Conservation (phyloP, 2,113 vertebrate genomes). For the Tichodroma muraria region DNA sequence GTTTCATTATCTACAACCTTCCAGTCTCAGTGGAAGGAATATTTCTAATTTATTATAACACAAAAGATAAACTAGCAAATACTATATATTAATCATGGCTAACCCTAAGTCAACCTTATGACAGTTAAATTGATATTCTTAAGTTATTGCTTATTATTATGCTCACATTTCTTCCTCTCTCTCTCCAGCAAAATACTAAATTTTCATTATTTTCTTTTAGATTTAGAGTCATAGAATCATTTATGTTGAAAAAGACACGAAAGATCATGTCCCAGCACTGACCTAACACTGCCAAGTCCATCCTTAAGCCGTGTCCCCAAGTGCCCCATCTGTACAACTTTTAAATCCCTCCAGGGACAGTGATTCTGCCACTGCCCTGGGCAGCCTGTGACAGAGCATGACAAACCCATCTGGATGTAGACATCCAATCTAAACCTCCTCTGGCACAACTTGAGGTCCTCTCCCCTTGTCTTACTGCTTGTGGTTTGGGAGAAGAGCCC, state of each 20-base stretch:
- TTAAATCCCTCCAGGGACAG: background rate
- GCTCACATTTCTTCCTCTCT: background rate
- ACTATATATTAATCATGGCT: background rate
- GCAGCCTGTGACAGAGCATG: background rate
- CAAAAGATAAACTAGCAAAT: slow-evolving; percentile 16
- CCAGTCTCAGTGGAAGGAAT: background rate
- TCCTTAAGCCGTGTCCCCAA: background rate
- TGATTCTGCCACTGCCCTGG: background rate
- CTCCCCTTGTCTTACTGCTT: background rate
- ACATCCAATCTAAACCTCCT: background rate
- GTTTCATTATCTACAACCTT: background rate
- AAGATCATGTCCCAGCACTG: background rate
- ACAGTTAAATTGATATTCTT: background rate
- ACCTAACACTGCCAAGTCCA: background rate
- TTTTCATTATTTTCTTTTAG: background rate
- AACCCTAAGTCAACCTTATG: background rate
- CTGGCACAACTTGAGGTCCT: background rate
- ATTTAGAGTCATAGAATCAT: background rate
- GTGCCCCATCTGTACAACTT: background rate
- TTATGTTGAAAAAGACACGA: background rate
- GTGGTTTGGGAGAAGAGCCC: too few species aligned
- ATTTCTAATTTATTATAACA: background rate
- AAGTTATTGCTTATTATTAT: background rate
- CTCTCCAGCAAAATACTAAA: background rate
- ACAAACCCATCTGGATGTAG: background rate